Evolutionary conservation across 2,113 vertebrate species (phyloP).

Genomic region (Euleptes europaea): DNA sequence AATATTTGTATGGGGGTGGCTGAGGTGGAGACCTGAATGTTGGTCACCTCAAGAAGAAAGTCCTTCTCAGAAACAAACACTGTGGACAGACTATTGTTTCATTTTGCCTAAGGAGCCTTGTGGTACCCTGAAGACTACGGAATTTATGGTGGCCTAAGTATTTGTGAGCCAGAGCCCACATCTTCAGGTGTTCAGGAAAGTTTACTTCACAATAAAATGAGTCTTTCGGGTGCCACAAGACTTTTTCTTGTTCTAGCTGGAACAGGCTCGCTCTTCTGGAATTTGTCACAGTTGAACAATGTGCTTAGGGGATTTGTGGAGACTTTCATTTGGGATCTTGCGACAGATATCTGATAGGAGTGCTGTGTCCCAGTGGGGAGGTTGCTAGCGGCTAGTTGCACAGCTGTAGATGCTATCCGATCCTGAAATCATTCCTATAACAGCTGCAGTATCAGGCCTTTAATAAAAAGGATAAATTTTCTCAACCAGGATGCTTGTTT

Average conservation of each 20-base stretch:
- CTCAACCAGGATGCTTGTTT: slow-evolving; percentile 64
- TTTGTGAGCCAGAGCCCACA: too few species aligned
- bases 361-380: slow-evolving; percentile 4
- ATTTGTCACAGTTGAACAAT: background rate
- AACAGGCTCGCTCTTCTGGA: too few species aligned
- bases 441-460: slow-evolving; percentile 35
- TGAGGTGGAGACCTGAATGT: background rate
- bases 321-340: slow-evolving; percentile 12
- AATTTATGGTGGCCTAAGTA: too few species aligned
- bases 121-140: too few species aligned
- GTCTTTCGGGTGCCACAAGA: too few species aligned
- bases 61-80: background rate
- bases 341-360: slow-evolving; percentile 41
- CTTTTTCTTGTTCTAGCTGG: too few species aligned
- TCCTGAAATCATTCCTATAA: slow-evolving; percentile 59
- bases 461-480: slow-evolving; percentile 64
- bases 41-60: background rate
- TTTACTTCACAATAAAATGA: too few species aligned
- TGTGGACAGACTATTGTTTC: background rate
- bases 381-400: slow-evolving; percentile 34
- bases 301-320: background rate
- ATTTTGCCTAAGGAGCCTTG: too few species aligned
- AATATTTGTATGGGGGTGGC: too few species aligned
- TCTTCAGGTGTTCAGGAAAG: too few species aligned
- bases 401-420: slow-evolving; percentile 45